These are phyloP conservation scores for Pegea sp. DNA, from an alignment of 23 tunicate species.

Conservation along the genomic window DNA sequence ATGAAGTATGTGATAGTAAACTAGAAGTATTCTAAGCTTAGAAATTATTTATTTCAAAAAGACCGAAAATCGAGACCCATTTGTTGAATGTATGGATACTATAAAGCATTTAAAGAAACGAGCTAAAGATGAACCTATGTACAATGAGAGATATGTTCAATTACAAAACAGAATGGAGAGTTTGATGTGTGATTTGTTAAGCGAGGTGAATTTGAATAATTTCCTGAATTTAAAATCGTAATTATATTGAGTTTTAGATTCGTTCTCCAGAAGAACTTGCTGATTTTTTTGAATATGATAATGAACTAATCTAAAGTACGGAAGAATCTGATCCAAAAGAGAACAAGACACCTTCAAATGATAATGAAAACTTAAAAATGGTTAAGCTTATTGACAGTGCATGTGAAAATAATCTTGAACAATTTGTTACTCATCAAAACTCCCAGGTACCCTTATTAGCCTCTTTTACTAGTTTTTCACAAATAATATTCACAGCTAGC, in stretches of 20 bases:
- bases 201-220: neutral
- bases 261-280: constrained; percentile 63
- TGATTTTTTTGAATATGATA: constrained; percentile 25
- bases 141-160: neutral
- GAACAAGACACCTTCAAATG: too few relatives aligned
- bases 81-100: neutral
- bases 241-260: constrained; percentile 14
- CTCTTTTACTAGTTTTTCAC: neutral
- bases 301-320: neutral
- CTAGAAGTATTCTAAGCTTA: neutral
- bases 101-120: neutral
- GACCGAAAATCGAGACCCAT: neutral
- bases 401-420: constrained; percentile 16
- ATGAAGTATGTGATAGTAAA: constrained; percentile 14
- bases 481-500: constrained; percentile 28
- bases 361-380: neutral
- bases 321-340: too few relatives aligned
- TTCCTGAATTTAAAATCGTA: too few relatives aligned
- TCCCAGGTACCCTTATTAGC: constrained; percentile 37
- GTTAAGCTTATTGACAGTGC: constrained; percentile 28
- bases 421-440: constrained; percentile 65
- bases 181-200: neutral
- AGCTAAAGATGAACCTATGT: neutral
- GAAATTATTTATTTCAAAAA: neutral
- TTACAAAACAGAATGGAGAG: neutral